Base-by-base conservation (phyloP, 2,888 invertebrate genomes). In the Diarsia rubi region DNA sequence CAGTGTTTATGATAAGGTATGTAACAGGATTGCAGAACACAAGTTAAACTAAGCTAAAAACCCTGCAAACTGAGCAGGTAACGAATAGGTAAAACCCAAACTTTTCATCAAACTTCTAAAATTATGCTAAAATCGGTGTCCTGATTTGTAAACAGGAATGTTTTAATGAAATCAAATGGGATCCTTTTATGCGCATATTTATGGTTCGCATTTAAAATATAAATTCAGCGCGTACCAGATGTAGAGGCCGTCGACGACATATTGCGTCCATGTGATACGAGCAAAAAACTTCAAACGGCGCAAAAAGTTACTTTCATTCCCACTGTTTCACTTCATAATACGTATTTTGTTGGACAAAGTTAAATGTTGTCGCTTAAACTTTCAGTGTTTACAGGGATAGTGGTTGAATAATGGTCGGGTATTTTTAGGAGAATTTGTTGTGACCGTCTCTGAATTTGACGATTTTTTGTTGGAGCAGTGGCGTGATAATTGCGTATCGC, bases 141-240 rank as follows among this genome's bases (percentile, higher is more conserved):
- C 86, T 82, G 84, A 90, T 89, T 90, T 86, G 88, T 90, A 88
- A 90, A 89, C 86, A 83, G 85, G 85, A 87, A 88, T 88, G 86
- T 89, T 90, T 90, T 92, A 93, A 94, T 92, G 88, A 90, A 93
- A 93, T 92, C 92, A 95, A 94, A 95, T 92, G 83, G 88, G 92
- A 91, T 91, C 95, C 93, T 93, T 94, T 95, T 95, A 95, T 96
- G 96, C 94, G 95, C 96, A 96, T 96, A 96, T 94, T 94, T 94
- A 94, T 92, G 90, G 86, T 89, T 89, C 85, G 87, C 87, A 88
- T 91, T 88, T 88, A 90, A 90, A 90, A 89, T 88, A 89, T 89
- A 90, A 89, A 90, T 89, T 85, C 84, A 77, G 88, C 70, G 78
- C 79, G 84, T 85, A 79, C 71, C 90, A 87, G 88, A 87, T 89